A percentile compares a stretch with the other conserved stretches of the same genome.
Conservation (phyloP, 2,113 vertebrate species). For the Muscicapa adusta region DNA sequence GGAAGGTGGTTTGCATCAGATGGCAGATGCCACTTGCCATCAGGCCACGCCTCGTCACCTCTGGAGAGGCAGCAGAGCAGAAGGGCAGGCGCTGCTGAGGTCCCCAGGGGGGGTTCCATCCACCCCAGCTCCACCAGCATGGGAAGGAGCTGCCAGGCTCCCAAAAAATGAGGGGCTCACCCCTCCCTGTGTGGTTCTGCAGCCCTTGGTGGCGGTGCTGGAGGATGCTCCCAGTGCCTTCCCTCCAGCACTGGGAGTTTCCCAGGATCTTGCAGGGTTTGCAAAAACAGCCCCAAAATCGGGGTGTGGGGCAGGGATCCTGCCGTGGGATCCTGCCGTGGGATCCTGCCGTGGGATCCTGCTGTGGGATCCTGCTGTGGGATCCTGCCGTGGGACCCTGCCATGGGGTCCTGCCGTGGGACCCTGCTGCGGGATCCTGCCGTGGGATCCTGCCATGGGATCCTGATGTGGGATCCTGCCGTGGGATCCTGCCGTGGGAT, state of each 20-base stretch:
- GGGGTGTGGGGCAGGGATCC: fast-evolving
- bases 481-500: fast-evolving
- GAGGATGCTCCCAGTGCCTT: background rate
- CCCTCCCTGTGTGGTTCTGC: fast-evolving
- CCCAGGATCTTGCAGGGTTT: background rate
- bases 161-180: fast-evolving
- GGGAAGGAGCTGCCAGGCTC: background rate
- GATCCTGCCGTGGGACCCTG: background rate
- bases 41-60: constrained; percentile 67
- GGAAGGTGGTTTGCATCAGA: constrained; percentile 77
- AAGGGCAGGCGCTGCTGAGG: background rate
- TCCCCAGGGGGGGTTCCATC: background rate
- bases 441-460: fast-evolving
- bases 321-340: fast-evolving
- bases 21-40: constrained; percentile 75
- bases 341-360: too few relatives aligned
- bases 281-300: background rate
- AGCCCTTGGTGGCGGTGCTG: fast-evolving
- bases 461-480: fast-evolving
- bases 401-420: fast-evolving
- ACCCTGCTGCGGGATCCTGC: too few relatives aligned
- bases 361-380: fast-evolving
- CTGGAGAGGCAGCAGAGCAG: constrained; percentile 65
- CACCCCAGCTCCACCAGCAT: fast-evolving
- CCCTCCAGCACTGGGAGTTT: background rate